Percentiles rank a stretch among this genome's conserved stretches.
phyloP scores from a whole-genome alignment of 2,113 vertebrate species.

The Butorides virescens region DNA sequence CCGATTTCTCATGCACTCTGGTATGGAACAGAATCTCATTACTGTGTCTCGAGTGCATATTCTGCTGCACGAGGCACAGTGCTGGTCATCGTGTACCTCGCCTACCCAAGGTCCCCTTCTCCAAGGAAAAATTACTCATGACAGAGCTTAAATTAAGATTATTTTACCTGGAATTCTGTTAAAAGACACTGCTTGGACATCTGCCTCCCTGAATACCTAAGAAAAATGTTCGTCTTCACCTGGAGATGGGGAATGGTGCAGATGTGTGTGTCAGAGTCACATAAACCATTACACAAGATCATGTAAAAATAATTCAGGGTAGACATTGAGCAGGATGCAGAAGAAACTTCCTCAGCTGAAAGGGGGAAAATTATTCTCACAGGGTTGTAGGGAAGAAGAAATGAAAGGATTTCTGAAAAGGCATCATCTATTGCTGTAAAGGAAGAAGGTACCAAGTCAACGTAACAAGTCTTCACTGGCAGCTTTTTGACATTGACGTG shows the following conservation, averaged over 20 bases:
- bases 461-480: no score
- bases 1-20: neutral
- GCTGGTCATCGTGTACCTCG: neutral
- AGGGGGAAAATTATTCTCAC: neutral
- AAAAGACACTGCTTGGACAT: neutral
- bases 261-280: neutral
- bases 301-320: neutral
- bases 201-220: neutral
- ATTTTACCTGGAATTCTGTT: neutral
- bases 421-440: neutral
- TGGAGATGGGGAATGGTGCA: neutral
- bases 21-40: no score
- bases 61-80: neutral
- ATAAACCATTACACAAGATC: neutral
- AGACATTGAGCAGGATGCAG: neutral
- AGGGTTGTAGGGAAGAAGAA: neutral
- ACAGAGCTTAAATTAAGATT: neutral
- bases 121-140: neutral
- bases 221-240: neutral
- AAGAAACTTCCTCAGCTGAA: neutral
- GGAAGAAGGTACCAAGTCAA: neutral
- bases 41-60: neutral
- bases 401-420: neutral
- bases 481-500: neutral
- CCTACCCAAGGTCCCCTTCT: neutral